Percentiles rank a stretch among this genome's conserved stretches.
phyloP scores from a whole-genome alignment of 2,113 vertebrate species.

The Petroica traversi region DNA sequence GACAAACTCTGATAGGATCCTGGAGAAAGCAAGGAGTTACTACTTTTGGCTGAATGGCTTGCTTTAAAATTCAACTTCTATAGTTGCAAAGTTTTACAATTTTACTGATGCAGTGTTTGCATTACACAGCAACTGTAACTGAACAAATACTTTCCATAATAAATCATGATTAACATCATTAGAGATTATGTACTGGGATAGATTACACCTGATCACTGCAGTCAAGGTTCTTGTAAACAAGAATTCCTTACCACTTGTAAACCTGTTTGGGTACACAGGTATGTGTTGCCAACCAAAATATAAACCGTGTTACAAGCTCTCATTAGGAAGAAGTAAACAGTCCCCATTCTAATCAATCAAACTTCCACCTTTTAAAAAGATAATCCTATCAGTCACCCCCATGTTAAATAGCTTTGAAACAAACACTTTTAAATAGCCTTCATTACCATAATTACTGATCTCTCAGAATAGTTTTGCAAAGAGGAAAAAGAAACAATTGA shows the following conservation, averaged over 20 bases:
- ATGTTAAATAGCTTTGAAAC: neutral
- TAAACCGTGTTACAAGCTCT: neutral
- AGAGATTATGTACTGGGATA: neutral
- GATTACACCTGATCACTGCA: neutral
- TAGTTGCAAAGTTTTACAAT: neutral
- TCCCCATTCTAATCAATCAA: neutral
- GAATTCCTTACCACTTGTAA: neutral
- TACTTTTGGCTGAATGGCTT: neutral
- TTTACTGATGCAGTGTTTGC: neutral
- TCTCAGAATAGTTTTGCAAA: neutral
- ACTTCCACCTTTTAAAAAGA: neutral
- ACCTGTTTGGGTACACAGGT: neutral
- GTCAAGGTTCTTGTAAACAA: neutral
- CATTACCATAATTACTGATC: constrained; percentile 4
- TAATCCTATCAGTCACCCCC: neutral
- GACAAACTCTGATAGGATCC: neutral
- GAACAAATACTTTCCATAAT: neutral
- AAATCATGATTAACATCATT: neutral
- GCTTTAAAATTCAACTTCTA: neutral
- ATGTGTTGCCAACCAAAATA: neutral
- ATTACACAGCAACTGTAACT: neutral
- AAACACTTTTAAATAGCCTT: neutral
- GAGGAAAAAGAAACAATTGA: neutral
- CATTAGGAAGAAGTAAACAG: neutral
- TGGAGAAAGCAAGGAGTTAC: neutral